Conservation (phyloP, 2,797 vertebrate species). For the Muscicapa comitata region DNA sequence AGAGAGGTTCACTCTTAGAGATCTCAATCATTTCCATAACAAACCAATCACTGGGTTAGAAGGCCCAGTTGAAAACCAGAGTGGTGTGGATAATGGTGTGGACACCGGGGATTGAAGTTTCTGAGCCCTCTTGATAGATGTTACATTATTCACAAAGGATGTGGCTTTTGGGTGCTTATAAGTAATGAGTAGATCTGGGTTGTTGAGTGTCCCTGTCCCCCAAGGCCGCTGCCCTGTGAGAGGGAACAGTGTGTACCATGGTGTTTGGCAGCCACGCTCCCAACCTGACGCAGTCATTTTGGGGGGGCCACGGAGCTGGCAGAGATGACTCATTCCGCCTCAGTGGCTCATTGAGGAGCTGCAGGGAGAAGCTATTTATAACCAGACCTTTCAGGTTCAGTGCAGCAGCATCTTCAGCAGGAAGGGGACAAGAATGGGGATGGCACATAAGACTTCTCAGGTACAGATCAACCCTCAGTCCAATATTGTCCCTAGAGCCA, state of each 20-base stretch:
- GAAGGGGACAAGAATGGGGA: neutral
- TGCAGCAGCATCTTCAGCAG: conserved; percentile 52
- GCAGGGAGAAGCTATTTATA: conserved; percentile 69
- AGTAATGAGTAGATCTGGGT: neutral
- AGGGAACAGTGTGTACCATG: conserved; percentile 32
- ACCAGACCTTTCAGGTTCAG: conserved; percentile 68
- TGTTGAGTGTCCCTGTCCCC: conserved; percentile 48
- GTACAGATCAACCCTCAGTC: neutral
- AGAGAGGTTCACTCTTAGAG: neutral
- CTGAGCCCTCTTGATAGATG: neutral
- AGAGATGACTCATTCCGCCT: conserved; percentile 67
- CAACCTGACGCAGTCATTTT: conserved; percentile 34
- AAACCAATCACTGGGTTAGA: neutral
- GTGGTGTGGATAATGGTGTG: neutral
- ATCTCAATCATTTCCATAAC: neutral
- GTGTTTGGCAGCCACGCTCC: conserved; percentile 31
- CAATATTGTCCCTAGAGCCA: neutral
- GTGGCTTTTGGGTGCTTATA: neutral
- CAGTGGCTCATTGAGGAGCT: conserved; percentile 64
- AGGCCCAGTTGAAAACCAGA: neutral
- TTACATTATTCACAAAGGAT: neutral
- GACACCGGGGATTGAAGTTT: neutral
- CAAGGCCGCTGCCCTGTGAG: conserved; percentile 47
- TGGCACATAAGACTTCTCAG: neutral
- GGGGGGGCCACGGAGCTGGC: conserved; percentile 25